A percentile compares a stretch with the other conserved stretches of the same genome.
phyloP scores from a whole-genome alignment of 2,113 vertebrate species.

The Odocoileus hemionus region DNA sequence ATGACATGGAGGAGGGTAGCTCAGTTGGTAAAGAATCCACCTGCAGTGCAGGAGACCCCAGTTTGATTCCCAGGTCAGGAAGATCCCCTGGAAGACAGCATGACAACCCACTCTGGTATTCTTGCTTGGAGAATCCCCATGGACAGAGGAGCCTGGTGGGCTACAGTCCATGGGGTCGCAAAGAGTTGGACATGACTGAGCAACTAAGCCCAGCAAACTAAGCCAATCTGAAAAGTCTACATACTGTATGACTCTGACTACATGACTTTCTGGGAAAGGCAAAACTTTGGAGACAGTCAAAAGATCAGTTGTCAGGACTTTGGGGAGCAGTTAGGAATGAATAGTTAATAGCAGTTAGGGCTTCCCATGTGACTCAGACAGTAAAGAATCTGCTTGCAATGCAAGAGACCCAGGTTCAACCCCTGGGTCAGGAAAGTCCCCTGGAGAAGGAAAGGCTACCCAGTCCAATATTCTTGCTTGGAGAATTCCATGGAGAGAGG shows the following conservation, averaged over 20 bases:
- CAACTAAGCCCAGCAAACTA: background rate
- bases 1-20: background rate
- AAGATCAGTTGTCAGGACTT: background rate
- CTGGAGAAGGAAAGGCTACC: background rate
- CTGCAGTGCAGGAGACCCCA: background rate
- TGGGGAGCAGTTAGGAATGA: background rate
- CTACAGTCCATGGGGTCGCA: background rate
- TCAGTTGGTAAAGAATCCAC: background rate
- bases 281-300: background rate
- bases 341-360: background rate
- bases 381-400: background rate
- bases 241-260: background rate
- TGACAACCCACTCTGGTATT: background rate
- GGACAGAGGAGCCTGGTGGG: background rate
- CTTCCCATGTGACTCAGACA: background rate
- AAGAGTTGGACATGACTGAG: background rate
- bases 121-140: background rate
- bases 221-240: background rate
- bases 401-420: background rate
- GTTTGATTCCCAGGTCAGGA: background rate
- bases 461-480: background rate
- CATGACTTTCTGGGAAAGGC: background rate
- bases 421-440: background rate
- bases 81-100: background rate
- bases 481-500: background rate